A percentile compares a stretch with the other conserved stretches of the same genome.
Evolutionary conservation across 2,888 invertebrate species (phyloP).

Genomic region (Megamerina dolium): DNA sequence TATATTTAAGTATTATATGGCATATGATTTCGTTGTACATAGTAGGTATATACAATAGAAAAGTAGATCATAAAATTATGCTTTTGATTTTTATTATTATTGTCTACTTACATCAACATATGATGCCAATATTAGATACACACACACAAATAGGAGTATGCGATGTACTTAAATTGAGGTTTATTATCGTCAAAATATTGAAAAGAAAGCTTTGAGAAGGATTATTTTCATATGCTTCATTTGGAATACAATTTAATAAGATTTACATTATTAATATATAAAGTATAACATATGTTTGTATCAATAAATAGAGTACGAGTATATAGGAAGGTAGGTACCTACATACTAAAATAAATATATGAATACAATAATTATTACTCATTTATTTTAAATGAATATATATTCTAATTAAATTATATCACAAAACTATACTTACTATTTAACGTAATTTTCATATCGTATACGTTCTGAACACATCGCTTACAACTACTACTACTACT

Average conservation of each 20-base stretch:
- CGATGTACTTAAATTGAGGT: neutral
- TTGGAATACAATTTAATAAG: conserved; percentile 4
- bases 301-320: too few relatives aligned
- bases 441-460: neutral
- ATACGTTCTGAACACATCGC: neutral
- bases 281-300: too few relatives aligned
- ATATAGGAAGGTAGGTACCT: too few relatives aligned
- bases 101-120: conserved; percentile 31
- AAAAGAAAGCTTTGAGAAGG: neutral
- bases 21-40: too few relatives aligned
- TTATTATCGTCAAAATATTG: neutral
- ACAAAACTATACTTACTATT: neutral
- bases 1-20: too few relatives aligned
- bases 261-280: too few relatives aligned
- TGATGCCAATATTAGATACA: conserved; percentile 9
- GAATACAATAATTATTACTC: too few relatives aligned
- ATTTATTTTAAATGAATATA: too few relatives aligned
- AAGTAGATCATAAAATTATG: conserved; percentile 28
- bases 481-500: neutral
- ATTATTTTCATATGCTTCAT: conserved; percentile 1
- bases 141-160: neutral
- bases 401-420: too few relatives aligned
- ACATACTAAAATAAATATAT: too few relatives aligned
- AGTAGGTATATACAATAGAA: too few relatives aligned
- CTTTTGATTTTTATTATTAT: conserved; percentile 37